phyloP scores from a whole-genome alignment of 2,113 vertebrate species.

The Girardinichthys multiradiatus region DNA sequence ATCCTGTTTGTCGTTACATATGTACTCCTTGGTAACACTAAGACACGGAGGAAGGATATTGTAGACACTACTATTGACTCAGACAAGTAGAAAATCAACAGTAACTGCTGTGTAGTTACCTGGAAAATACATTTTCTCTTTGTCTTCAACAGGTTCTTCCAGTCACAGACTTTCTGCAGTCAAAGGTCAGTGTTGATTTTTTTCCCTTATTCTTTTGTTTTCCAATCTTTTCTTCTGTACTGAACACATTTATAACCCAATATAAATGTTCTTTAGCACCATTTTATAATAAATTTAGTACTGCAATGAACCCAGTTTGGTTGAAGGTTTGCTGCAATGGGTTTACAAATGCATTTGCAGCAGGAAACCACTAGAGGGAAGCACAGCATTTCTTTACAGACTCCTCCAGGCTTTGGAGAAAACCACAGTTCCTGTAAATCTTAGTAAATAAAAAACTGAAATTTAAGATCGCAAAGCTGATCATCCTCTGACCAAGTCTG shows the following conservation, averaged over 20 bases:
- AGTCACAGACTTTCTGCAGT: constrained; percentile 17
- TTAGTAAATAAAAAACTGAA: background rate
- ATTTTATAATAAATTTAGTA: background rate
- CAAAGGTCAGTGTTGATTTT: constrained; percentile 50
- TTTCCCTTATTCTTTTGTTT: background rate
- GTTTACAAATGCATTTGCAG: background rate
- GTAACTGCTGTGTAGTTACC: constrained; percentile 14
- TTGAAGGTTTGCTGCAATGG: background rate
- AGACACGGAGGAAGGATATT: background rate
- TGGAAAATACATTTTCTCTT: constrained; percentile 19
- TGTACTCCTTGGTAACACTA: background rate
- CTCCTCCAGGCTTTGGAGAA: background rate
- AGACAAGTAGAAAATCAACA: background rate
- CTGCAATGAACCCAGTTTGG: background rate
- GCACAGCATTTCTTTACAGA: constrained; percentile 20
- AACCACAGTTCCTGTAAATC: background rate
- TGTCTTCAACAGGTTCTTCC: constrained; percentile 44
- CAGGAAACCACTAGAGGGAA: constrained; percentile 33
- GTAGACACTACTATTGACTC: background rate
- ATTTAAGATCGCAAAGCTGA: rapidly evolving
- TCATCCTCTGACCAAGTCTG: background rate
- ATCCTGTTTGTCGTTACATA: too few species aligned
- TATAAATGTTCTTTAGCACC: background rate
- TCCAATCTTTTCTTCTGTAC: background rate
- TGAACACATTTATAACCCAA: background rate